Evolutionary conservation across 2,888 invertebrate species (phyloP).

Genomic region (Troides oblongomaculatus): DNA sequence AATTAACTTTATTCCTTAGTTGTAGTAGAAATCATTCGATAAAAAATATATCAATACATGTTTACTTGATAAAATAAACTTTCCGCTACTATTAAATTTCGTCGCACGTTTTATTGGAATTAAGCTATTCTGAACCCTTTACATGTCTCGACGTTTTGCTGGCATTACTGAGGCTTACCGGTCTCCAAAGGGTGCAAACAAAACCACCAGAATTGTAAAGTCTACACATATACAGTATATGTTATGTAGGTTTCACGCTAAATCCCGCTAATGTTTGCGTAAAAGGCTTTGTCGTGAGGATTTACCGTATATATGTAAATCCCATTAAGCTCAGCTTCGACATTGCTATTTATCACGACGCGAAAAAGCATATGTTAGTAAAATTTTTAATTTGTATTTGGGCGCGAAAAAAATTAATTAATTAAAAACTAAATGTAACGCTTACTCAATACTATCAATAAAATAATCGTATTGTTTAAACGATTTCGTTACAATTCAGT

Average conservation of each 20-base stretch:
- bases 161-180: conserved; percentile 64
- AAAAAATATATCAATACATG: not conserved
- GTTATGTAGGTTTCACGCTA: conserved; percentile 20
- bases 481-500: not conserved
- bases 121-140: conserved; percentile 73
- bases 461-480: conserved; percentile 3
- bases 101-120: conserved; percentile 73
- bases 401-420: conserved; percentile 2
- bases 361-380: conserved; percentile 25
- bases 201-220: conserved; percentile 31
- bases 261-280: conserved; percentile 30
- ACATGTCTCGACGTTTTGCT: conserved; percentile 58
- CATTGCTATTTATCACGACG: conserved; percentile 25
- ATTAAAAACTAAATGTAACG: conserved; percentile 2
- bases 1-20: too few relatives aligned
- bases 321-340: conserved; percentile 29
- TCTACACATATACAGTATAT: conserved; percentile 11
- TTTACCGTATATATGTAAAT: conserved; percentile 30
- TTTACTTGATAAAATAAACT: not conserved
- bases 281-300: conserved; percentile 30
- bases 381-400: conserved; percentile 13
- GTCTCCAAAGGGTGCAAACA: conserved; percentile 47
- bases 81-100: conserved; percentile 44
- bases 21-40: too few relatives aligned
- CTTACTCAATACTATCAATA: conserved; percentile 17